Conservation (phyloP, 2,888 invertebrate genomes). For the Andrena flavipes region DNA sequence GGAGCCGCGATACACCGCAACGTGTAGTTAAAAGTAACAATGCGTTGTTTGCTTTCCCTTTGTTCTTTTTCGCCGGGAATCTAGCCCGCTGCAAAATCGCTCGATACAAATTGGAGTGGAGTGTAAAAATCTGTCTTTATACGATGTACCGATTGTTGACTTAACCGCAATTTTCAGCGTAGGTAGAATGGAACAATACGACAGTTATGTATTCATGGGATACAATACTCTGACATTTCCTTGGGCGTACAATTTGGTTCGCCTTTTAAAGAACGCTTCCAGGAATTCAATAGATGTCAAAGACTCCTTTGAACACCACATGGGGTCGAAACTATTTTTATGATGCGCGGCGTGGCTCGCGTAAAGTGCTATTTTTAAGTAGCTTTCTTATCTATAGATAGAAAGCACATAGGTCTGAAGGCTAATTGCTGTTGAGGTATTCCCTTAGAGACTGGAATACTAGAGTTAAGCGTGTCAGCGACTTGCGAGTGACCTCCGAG, state of each 20-base stretch:
- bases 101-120: conserved; percentile 20
- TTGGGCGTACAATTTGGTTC: not conserved
- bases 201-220: not conserved
- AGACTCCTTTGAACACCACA: not conserved
- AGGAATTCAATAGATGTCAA: not conserved
- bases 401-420: not conserved
- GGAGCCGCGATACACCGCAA: not conserved
- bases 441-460: too few species aligned
- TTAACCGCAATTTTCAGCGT: not conserved
- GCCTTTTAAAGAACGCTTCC: not conserved
- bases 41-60: conserved; percentile 23
- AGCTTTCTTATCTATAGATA: not conserved
- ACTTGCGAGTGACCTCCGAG: too few species aligned
- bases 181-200: not conserved
- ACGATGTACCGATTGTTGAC: not conserved
- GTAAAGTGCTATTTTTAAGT: not conserved
- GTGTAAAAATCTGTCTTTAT: not conserved
- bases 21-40: conserved; percentile 26
- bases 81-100: conserved; percentile 13
- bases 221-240: not conserved
- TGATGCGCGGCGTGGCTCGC: not conserved
- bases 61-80: conserved; percentile 9
- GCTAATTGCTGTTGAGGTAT: too few species aligned
- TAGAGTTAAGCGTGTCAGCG: too few species aligned
- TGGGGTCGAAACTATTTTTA: conserved; percentile 1